These are phyloP conservation scores for Apus apus DNA, from an alignment of 2,113 vertebrate genomes.

Conservation along the genomic window DNA sequence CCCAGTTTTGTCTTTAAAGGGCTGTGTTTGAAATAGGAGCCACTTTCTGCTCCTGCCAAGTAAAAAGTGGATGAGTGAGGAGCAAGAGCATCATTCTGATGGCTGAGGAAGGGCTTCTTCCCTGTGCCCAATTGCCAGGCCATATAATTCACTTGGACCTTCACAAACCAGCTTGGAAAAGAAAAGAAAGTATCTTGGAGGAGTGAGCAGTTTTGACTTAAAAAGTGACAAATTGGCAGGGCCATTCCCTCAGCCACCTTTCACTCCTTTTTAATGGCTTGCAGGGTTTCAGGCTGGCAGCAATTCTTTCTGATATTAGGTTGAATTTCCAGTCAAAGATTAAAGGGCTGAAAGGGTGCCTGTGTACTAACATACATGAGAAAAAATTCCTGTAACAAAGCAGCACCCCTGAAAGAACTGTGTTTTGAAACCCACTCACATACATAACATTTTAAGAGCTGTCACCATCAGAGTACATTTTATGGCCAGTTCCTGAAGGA, in stretches of 20 bases:
- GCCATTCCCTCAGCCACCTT: neutral
- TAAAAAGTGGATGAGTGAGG: neutral
- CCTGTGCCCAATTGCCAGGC: neutral
- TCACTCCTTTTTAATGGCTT: neutral
- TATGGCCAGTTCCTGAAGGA: conserved; percentile 54
- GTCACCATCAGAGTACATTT: conserved; percentile 50
- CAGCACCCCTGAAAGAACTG: neutral
- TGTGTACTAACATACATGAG: neutral
- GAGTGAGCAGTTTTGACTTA: neutral
- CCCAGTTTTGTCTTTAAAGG: neutral
- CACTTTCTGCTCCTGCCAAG: neutral
- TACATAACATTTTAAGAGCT: conserved; percentile 53
- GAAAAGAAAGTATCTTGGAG: neutral
- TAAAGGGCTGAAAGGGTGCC: neutral
- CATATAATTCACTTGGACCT: neutral
- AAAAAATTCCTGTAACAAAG: conserved; percentile 4
- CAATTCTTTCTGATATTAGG: neutral
- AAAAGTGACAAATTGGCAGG: neutral
- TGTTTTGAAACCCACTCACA: conserved; percentile 22
- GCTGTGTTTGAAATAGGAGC: neutral
- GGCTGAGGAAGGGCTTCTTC: neutral
- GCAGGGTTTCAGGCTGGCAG: neutral
- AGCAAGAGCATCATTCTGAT: neutral
- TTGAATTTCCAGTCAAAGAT: neutral
- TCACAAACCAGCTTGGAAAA: neutral